Evolutionary conservation across 2,888 invertebrate species (phyloP).

Genomic region (Orthosia gothica): DNA sequence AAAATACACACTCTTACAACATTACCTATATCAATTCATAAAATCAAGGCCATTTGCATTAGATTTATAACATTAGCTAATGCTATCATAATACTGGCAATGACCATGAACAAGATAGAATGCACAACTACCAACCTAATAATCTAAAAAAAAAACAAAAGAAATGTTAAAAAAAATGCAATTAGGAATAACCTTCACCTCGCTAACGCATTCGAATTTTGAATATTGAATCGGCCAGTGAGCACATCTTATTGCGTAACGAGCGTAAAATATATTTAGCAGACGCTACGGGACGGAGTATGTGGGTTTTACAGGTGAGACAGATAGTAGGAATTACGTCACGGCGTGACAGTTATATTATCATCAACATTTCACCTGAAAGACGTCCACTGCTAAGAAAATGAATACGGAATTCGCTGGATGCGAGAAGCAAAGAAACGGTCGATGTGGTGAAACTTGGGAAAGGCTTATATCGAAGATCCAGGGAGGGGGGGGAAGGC

Average conservation of each 20-base stretch:
- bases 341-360: not conserved
- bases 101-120: conserved; percentile 43
- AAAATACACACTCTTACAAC: not conserved
- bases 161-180: conserved; percentile 47
- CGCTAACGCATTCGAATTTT: conserved; percentile 54
- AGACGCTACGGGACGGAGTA: conserved; percentile 30
- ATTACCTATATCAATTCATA: not conserved
- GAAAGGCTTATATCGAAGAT: no score
- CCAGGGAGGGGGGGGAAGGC: no score
- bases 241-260: conserved; percentile 68
- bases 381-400: no score
- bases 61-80: conserved; percentile 8
- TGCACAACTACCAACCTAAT: conserved; percentile 14
- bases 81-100: conserved; percentile 20
- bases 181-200: conserved; percentile 69
- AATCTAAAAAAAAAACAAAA: conserved; percentile 23
- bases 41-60: conserved; percentile 25
- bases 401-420: no score
- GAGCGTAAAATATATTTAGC: conserved; percentile 49
- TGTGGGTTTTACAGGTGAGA: conserved; percentile 6
- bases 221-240: conserved; percentile 64
- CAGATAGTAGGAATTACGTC: not conserved
- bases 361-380: no score
- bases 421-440: no score
- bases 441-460: no score